These are phyloP conservation scores for Bombus fervidus DNA, from an alignment of 1,140 invertebrate genomes.

Conservation along the genomic window DNA sequence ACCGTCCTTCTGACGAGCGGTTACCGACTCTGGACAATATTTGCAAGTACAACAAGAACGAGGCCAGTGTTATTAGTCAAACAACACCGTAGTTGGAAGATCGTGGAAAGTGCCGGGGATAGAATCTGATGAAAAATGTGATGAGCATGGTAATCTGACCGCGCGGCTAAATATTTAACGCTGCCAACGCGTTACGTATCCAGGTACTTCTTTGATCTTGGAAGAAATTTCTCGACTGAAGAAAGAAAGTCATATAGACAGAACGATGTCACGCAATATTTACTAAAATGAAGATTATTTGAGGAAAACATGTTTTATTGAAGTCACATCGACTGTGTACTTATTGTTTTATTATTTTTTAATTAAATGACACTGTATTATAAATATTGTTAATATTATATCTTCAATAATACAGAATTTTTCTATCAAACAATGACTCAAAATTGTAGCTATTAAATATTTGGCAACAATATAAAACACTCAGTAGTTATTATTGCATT, in stretches of 20 bases:
- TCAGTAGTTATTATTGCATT: too few relatives aligned
- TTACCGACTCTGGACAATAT: conserved; percentile 22
- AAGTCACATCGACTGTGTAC: neutral
- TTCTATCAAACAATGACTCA: too few relatives aligned
- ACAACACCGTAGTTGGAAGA: conserved; percentile 1
- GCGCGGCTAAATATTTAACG: conserved; percentile 7
- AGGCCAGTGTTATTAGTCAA: conserved; percentile 32
- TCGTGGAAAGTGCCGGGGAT: neutral
- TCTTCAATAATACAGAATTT: too few relatives aligned
- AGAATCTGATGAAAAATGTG: neutral
- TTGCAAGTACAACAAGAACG: conserved; percentile 44
- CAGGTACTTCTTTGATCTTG: neutral
- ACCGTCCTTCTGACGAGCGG: conserved; percentile 5
- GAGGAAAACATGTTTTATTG: neutral
- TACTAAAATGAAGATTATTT: neutral
- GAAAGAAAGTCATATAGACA: too few relatives aligned
- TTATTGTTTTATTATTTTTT: neutral
- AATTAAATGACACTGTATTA: too few relatives aligned
- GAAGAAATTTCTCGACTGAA: neutral
- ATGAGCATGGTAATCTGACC: neutral
- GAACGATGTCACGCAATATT: neutral
- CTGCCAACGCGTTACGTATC: neutral
- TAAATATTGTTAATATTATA: too few relatives aligned
- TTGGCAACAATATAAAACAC: too few relatives aligned
- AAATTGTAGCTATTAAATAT: too few relatives aligned